Conservation (phyloP, 2,888 invertebrate genomes). For the Petrophora chlorosata region DNA sequence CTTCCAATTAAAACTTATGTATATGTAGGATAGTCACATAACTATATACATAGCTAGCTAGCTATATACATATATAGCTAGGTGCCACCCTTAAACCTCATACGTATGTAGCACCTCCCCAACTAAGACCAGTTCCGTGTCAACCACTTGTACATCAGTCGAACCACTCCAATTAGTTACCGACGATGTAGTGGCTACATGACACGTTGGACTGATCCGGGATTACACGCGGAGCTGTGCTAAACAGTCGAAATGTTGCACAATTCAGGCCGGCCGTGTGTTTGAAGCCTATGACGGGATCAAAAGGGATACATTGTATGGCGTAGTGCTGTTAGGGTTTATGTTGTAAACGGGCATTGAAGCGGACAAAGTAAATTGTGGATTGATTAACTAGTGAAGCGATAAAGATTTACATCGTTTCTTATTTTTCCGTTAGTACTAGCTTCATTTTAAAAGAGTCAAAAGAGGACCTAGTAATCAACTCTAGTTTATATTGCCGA, state of each 20-base stretch:
- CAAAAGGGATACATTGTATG: constrained; percentile 54
- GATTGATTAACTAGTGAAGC: too few species aligned
- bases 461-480: too few species aligned
- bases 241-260: constrained; percentile 67
- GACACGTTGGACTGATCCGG: constrained; percentile 69
- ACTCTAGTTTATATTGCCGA: too few species aligned
- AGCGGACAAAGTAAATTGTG: too few species aligned
- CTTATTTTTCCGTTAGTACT: too few species aligned
- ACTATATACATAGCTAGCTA: too few species aligned
- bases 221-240: constrained; percentile 68
- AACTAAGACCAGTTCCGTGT: constrained; percentile 50
- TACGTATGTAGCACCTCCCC: constrained; percentile 19
- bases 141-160: constrained; percentile 52
- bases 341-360: neutral
- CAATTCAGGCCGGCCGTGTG: constrained; percentile 72
- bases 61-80: neutral
- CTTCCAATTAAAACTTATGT: too few species aligned
- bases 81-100: neutral
- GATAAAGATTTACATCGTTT: too few species aligned
- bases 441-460: too few species aligned
- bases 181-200: constrained; percentile 63
- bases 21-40: too few species aligned
- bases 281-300: constrained; percentile 78
- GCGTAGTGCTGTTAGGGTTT: neutral
- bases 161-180: constrained; percentile 68